Conservation (phyloP, 2,888 invertebrate genomes). For the Drosophila greeni region DNA sequence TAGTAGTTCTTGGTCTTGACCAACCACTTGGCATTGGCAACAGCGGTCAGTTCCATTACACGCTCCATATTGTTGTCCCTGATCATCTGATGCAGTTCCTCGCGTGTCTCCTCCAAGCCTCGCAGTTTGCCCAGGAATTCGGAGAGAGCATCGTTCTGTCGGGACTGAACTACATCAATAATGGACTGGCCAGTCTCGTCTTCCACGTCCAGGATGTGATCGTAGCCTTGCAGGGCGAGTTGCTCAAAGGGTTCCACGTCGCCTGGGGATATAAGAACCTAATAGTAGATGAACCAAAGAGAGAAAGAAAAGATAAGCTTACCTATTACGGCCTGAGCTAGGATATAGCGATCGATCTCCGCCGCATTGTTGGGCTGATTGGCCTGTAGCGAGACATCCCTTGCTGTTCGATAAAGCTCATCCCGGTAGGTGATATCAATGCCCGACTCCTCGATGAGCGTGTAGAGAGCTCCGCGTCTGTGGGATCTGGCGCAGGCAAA, state of each 20-base stretch:
- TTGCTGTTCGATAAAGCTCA: slow-evolving; percentile 90
- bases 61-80: slow-evolving; percentile 82
- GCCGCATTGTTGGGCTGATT: slow-evolving; percentile 87
- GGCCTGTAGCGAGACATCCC: slow-evolving; percentile 90
- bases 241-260: slow-evolving; percentile 83
- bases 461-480: slow-evolving; percentile 88
- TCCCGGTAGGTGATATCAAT: slow-evolving; percentile 90
- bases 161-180: slow-evolving; percentile 84
- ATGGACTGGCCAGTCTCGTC: slow-evolving; percentile 86
- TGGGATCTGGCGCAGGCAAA: slow-evolving; percentile 92
- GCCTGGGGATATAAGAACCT: slow-evolving; percentile 78
- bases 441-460: slow-evolving; percentile 88
- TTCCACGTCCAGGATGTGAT: slow-evolving; percentile 88
- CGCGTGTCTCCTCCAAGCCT: slow-evolving; percentile 88
- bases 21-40: slow-evolving; percentile 74
- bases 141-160: slow-evolving; percentile 84
- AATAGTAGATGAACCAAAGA: background rate
- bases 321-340: slow-evolving; percentile 89
- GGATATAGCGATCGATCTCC: slow-evolving; percentile 89
- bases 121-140: slow-evolving; percentile 86
- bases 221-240: slow-evolving; percentile 88
- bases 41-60: slow-evolving; percentile 81
- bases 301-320: slow-evolving; percentile 27
- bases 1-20: slow-evolving; percentile 78
- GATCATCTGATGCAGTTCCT: slow-evolving; percentile 87